Conservation (phyloP, 2,888 invertebrate species). For the Drosophila limbata region DNA sequence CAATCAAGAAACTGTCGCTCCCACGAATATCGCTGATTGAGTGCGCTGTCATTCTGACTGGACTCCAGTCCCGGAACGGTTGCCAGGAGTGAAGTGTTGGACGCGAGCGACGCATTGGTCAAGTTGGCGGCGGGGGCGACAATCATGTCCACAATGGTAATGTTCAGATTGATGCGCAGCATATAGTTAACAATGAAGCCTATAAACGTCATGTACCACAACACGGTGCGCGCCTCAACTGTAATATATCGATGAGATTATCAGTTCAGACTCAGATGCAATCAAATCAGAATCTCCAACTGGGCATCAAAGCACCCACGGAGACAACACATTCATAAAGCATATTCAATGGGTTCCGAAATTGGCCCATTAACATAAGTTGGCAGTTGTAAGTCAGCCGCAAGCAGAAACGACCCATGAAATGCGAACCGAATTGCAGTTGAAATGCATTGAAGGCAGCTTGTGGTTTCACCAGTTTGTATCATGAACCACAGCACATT, state of each 20-base stretch:
- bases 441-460: conserved; percentile 38
- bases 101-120: neutral
- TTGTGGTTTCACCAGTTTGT: conserved; percentile 61
- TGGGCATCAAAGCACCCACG: neutral
- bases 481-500: conserved; percentile 65
- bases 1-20: conserved; percentile 74
- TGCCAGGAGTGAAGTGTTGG: conserved; percentile 18
- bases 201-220: conserved; percentile 88
- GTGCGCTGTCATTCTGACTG: conserved; percentile 21
- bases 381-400: conserved; percentile 6
- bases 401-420: conserved; percentile 33
- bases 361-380: neutral
- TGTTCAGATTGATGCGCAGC: conserved; percentile 89
- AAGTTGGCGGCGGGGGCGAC: conserved; percentile 29
- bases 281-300: neutral
- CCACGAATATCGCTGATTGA: conserved; percentile 58
- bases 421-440: conserved; percentile 39
- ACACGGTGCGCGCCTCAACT: conserved; percentile 85
- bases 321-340: conserved; percentile 1
- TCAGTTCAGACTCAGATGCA: neutral
- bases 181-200: conserved; percentile 90
- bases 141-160: conserved; percentile 89
- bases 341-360: conserved; percentile 1
- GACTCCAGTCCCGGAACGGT: conserved; percentile 3
- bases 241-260: conserved; percentile 17